Percentiles rank a stretch among this genome's conserved stretches.
phyloP scores from a whole-genome alignment of 1,140 invertebrate species.

The Papilio polyxenes region DNA sequence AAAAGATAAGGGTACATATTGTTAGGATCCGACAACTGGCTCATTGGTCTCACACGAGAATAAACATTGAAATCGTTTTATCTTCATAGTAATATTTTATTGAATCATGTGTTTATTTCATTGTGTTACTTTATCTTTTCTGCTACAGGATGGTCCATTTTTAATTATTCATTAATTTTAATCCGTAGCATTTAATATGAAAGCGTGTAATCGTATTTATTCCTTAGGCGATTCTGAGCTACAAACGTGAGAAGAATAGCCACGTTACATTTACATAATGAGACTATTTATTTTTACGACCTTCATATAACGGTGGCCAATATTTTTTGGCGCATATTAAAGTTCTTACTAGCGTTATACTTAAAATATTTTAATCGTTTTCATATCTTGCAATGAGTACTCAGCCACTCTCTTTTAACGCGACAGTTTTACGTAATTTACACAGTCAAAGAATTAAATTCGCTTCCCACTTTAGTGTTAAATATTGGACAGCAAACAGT shows the following conservation, averaged over 20 bases:
- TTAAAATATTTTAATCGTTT: constrained; percentile 34
- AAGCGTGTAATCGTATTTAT: not conserved
- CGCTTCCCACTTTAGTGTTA: no score
- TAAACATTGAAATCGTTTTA: not conserved
- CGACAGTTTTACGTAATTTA: not conserved
- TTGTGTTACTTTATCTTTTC: not conserved
- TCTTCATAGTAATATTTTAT: not conserved
- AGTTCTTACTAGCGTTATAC: not conserved
- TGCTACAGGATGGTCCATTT: not conserved
- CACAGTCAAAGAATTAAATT: not conserved
- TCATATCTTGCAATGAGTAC: not conserved
- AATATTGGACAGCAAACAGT: no score
- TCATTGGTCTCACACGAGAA: not conserved
- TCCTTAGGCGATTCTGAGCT: not conserved
- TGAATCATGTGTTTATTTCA: not conserved
- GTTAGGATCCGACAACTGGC: not conserved
- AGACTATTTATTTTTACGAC: constrained; percentile 35
- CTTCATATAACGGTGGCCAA: constrained; percentile 14
- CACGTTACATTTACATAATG: constrained; percentile 31
- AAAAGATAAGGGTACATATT: no score
- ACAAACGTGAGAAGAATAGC: constrained; percentile 31
- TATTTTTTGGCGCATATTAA: constrained; percentile 26
- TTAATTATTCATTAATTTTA: constrained; percentile 6
- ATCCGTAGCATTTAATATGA: not conserved
- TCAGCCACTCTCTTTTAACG: not conserved